phyloP scores from a whole-genome alignment of 92 coral and sea anemone species.

The Parazoanthus atlanticus region DNA sequence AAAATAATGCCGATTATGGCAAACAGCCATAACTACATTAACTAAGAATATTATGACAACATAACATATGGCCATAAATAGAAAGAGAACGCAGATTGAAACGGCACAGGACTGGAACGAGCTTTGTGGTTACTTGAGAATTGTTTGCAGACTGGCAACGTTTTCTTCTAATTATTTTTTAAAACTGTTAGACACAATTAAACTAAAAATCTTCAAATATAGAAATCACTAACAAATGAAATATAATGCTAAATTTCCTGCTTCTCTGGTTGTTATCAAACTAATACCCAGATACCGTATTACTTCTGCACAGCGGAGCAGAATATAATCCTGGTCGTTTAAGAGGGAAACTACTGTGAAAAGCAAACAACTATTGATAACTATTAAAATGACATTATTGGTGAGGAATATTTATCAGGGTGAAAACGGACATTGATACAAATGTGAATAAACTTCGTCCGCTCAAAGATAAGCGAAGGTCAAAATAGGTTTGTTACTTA shows the following conservation, averaged over 20 bases:
- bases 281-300: neutral
- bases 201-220: neutral
- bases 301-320: neutral
- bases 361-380: neutral
- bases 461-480: too few species aligned
- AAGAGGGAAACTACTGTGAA: neutral
- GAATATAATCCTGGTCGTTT: neutral
- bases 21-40: neutral
- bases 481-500: too few species aligned
- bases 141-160: neutral
- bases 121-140: neutral
- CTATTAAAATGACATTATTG: neutral
- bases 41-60: neutral
- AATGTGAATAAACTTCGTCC: too few species aligned
- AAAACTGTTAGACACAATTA: neutral
- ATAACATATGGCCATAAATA: neutral
- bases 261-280: neutral
- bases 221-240: neutral
- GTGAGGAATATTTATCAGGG: too few species aligned
- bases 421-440: too few species aligned
- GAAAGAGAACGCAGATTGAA: neutral
- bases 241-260: neutral
- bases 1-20: neutral
- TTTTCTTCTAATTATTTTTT: neutral
- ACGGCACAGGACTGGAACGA: neutral